These are phyloP conservation scores for Poeciliopsis gracilis DNA, from an alignment of 2,797 vertebrate genomes.

Conservation along the genomic window DNA sequence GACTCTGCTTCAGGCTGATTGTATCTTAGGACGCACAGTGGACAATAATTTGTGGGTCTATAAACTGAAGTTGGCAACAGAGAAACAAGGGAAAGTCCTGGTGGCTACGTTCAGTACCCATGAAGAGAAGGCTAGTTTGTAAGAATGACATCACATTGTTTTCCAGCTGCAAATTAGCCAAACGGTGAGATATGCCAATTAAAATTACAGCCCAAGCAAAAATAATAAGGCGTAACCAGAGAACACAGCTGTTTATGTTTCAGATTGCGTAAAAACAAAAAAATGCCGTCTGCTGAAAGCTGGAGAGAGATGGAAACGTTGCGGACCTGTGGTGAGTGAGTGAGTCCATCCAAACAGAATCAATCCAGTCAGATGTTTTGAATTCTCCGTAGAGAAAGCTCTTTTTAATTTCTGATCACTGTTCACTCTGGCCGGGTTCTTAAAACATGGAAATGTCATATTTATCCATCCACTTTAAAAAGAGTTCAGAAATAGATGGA, in stretches of 20 bases:
- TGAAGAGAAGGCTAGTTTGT: neutral
- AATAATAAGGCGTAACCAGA: neutral
- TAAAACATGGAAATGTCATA: neutral
- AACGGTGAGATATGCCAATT: neutral
- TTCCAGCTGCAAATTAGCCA: neutral
- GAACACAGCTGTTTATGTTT: too few species aligned
- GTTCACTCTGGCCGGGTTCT: neutral
- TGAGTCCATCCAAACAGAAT: too few species aligned
- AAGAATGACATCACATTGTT: neutral
- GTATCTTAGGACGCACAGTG: neutral
- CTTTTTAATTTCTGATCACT: too few species aligned
- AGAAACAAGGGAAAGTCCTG: neutral
- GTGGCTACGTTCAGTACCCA: neutral
- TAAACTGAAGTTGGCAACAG: neutral
- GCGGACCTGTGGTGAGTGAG: too few species aligned
- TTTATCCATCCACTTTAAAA: neutral
- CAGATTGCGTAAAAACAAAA: too few species aligned
- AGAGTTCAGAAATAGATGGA: neutral
- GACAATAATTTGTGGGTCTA: neutral
- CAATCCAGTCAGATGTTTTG: too few species aligned
- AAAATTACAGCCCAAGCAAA: neutral
- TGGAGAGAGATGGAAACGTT: too few species aligned
- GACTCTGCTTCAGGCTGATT: neutral
- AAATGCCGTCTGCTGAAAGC: too few species aligned
- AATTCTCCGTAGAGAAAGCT: too few species aligned